Evolutionary conservation across 1,140 invertebrate species (phyloP), one percentile per base, ranked within the genome.

Genomic region (Hylaeus volcanicus): DNA sequence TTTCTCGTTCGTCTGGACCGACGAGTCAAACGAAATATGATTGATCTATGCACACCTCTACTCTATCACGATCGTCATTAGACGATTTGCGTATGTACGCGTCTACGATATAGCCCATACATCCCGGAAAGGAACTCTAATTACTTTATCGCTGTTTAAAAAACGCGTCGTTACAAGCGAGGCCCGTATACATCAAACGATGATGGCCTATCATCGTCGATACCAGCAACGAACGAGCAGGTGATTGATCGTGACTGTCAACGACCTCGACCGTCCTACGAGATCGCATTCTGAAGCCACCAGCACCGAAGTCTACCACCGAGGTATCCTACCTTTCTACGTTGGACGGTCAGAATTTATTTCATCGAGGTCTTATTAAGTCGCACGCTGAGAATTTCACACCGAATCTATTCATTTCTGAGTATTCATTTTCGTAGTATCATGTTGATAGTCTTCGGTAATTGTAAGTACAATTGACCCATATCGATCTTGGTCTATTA

Each of bases 1-100:
- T 65, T 74, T 9, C 51, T 5, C 53, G 74, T 41, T 53, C 60
- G 14, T 3, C 5, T 12, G 14, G 11, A 9, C 3, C 53, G 53
- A 15, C 5, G 55, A 65, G n/a, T 41, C n/a, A 45, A 26, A 11
- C 37, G 43, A 74, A 26, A 12, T 43, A 68, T 75, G 79, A 80
- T 80, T 80, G 73, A 80, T 80, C 79, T 74, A 53, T 66, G 73
- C 72, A 61, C 72, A 53, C 64, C 37, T 69, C 64, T 68, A 55
- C 72, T 74, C 72, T 61, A 80, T 69, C 79, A 65, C 39, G 61
- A 51, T 68, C 64, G 55, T 65, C 79, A 68, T 80, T 75, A 75
- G 63, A 80, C 73, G 60, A 75, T 80, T 80, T 45, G 69, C 73
- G 72, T 48, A 75, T 56, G 72, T 48, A 26, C 78, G n/a, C 74